Conservation (phyloP, 2,797 vertebrate genomes). For the Heteromormyrus szaboi region DNA sequence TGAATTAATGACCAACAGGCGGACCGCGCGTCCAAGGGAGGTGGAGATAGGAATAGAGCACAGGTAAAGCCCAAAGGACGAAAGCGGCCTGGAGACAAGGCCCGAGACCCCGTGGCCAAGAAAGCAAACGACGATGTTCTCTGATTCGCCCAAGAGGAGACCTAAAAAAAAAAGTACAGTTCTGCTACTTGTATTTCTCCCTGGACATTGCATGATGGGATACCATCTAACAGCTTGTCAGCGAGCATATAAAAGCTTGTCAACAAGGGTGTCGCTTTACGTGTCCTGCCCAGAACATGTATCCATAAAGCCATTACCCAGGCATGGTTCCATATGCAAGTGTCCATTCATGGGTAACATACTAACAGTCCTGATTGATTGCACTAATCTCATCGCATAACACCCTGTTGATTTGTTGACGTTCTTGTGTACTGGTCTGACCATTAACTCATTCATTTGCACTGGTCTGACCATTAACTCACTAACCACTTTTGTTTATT, state of each 20-base stretch:
- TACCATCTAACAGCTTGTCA: background rate
- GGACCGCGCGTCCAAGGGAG: slow-evolving; percentile 38
- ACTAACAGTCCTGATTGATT: slow-evolving; percentile 2
- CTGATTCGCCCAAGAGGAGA: slow-evolving; percentile 44
- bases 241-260: slow-evolving; percentile 8
- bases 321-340: slow-evolving; percentile 11
- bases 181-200: slow-evolving; percentile 33
- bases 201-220: slow-evolving; percentile 16
- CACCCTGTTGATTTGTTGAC: background rate
- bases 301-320: background rate
- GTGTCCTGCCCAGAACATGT: background rate
- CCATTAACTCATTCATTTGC: background rate
- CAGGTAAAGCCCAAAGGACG: slow-evolving; percentile 52
- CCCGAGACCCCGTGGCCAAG: slow-evolving; percentile 61
- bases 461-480: background rate
- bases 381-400: background rate
- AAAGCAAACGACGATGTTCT: slow-evolving; percentile 58
- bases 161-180: slow-evolving; percentile 56
- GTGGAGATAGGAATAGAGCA: slow-evolving; percentile 39
- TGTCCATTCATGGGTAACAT: slow-evolving; percentile 6
- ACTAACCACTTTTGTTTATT: background rate
- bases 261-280: background rate
- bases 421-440: background rate
- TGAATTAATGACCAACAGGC: slow-evolving; percentile 63
- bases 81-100: slow-evolving; percentile 46